Evolutionary conservation across 2,888 invertebrate genomes (phyloP), one percentile per base, ranked within the genome.

Genomic region (Pediacus dermestoides): DNA sequence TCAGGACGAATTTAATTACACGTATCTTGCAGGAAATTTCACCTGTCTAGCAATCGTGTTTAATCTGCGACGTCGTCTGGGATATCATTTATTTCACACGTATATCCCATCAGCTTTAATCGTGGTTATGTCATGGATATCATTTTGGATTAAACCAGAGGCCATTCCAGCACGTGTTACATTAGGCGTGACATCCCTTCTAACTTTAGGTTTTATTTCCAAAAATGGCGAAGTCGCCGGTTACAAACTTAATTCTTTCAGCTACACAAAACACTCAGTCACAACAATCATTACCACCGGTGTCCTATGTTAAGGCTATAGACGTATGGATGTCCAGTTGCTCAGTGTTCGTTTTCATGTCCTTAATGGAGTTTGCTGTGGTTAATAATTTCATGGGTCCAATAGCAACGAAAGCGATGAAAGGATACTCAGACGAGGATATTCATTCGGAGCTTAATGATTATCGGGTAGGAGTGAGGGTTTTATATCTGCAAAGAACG

Each of bases 111-210:
- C 91, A 1, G 89, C 89, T 0, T 74, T 92, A 50, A 92, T 92
- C 63, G 92, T 92, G 28, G 90, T 92, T 39, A 90, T 93, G 88
- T 91, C 90, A 43, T 93, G 92, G 92, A 91, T 93, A 53, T 91
- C 92, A 0, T 93, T 93, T 72, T 93, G 92, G 93, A 91, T 92
- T 58, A 91, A 90, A 59, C 90, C 90, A 0, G 91, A 91, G 68
- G 91, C 92, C 3, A 89, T 89, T 53, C 92, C 92, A 0, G 91
- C 91, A 0, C 76, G 92, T 40, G 89, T 92, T 39, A 91, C 91
- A 1, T 71, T 92, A 10, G 91, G 91, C 30, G 89, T 90, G 13
- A 90, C 89, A 1, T 90, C 90, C 0, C 70, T 92, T 34, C 75
- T 92, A 23, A 92, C 91, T 32, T 72, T 91, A 56, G 86, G 86